phyloP scores from a whole-genome alignment of 2,113 vertebrate species.

The Brachypodius melanocephalos region DNA sequence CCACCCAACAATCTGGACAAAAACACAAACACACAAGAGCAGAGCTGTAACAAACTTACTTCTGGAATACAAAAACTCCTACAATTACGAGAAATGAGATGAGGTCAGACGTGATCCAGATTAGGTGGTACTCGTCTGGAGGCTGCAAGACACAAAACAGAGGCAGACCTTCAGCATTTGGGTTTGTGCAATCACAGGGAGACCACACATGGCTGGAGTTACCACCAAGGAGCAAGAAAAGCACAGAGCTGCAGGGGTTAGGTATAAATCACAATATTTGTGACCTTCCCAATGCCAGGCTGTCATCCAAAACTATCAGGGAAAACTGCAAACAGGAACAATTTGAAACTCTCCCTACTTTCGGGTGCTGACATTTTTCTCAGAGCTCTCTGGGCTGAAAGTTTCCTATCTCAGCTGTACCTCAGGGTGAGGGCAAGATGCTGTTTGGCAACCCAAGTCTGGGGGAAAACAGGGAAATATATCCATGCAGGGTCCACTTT shows the following conservation, averaged over 20 bases:
- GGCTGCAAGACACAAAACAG: conserved; percentile 78
- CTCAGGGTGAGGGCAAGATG: not conserved
- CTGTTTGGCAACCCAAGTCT: not conserved
- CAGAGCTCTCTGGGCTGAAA: not conserved
- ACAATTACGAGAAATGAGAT: conserved; percentile 85
- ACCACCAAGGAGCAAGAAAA: not conserved
- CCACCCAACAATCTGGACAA: not conserved
- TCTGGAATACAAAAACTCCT: conserved; percentile 91
- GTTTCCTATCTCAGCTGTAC: not conserved
- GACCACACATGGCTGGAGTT: not conserved
- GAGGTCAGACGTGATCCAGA: conserved; percentile 91
- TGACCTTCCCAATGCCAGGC: not conserved
- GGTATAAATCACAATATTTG: not conserved
- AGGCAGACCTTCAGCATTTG: not conserved
- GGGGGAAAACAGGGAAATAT: not conserved
- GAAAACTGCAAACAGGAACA: not conserved
- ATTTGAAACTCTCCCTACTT: not conserved
- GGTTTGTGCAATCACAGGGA: not conserved
- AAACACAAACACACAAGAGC: not conserved
- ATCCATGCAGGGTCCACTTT: not conserved
- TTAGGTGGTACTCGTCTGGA: conserved; percentile 85
- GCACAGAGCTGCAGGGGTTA: not conserved
- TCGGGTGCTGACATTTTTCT: not conserved
- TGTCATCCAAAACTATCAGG: not conserved
- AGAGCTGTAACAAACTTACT: conserved; percentile 79